phyloP scores from a whole-genome alignment of 2,797 vertebrate species.

The Coccyzus lansbergi region DNA sequence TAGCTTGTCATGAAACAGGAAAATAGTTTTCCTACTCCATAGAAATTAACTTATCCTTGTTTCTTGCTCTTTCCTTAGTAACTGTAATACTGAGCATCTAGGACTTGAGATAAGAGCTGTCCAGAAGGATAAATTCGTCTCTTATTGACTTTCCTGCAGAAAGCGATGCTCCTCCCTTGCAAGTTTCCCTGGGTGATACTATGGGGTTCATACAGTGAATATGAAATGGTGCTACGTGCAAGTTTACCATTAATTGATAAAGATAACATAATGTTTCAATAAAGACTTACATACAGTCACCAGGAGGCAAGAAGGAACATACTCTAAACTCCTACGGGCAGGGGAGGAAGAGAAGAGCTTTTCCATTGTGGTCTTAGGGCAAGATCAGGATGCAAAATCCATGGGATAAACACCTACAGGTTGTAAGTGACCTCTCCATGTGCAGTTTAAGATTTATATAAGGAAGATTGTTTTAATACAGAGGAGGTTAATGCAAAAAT shows the following conservation, averaged over 20 bases:
- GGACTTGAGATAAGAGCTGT: not conserved
- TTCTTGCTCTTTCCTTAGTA: not conserved
- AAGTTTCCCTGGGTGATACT: not conserved
- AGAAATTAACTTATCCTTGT: not conserved
- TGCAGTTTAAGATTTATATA: not conserved
- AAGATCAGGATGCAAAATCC: not conserved
- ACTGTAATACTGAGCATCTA: not conserved
- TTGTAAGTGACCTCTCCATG: not conserved
- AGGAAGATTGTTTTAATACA: not conserved
- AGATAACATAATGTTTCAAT: not conserved
- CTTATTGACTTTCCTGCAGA: not conserved
- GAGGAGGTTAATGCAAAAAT: not conserved
- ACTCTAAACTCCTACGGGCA: not conserved
- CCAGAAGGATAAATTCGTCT: not conserved
- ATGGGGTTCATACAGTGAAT: not conserved
- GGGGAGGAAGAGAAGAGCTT: not conserved
- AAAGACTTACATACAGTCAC: not conserved
- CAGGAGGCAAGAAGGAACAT: not conserved
- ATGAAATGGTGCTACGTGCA: not conserved
- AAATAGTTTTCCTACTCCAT: not conserved
- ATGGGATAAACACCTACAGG: not conserved
- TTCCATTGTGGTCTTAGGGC: not conserved
- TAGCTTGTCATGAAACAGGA: not conserved
- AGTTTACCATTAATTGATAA: not conserved
- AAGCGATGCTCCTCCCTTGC: rapidly evolving